A percentile compares a stretch with the other conserved stretches of the same genome.
Evolutionary conservation across 1,140 invertebrate species (phyloP).

Genomic region (Portunus trituberculatus): DNA sequence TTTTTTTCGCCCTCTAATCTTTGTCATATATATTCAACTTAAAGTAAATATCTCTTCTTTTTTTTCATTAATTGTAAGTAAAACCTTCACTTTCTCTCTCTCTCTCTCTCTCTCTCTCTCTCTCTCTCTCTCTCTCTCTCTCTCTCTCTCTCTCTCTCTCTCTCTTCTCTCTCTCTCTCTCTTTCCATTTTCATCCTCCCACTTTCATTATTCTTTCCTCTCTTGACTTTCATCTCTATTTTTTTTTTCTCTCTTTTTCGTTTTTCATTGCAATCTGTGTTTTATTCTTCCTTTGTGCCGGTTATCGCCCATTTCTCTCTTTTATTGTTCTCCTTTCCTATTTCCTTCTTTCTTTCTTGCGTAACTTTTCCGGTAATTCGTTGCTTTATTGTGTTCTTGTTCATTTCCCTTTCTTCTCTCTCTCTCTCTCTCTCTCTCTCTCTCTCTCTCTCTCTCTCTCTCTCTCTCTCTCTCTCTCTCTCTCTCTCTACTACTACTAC

Average conservation of each 20-base stretch:
- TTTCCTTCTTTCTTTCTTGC: background rate
- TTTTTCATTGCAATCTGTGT: background rate
- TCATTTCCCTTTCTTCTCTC: background rate
- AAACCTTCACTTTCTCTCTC: too few relatives aligned
- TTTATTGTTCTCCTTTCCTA: background rate
- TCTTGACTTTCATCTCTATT: background rate
- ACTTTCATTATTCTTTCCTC: background rate
- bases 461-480: background rate
- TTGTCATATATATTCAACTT: too few relatives aligned
- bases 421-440: background rate
- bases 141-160: constrained; percentile 31
- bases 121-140: constrained; percentile 36
- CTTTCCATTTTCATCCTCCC: background rate
- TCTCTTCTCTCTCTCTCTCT: background rate
- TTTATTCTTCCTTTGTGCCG: background rate
- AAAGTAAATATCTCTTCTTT: too few relatives aligned
- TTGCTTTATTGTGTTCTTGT: background rate
- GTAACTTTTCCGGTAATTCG: background rate
- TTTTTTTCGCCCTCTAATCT: background rate
- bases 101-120: background rate
- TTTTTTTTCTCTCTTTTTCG: background rate
- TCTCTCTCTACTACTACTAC: background rate
- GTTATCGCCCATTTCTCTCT: background rate
- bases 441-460: background rate
- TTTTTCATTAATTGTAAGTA: too few relatives aligned